Evolutionary conservation across 2,113 vertebrate genomes (phyloP), one percentile per base, ranked within the genome.

Genomic region (Aphelocoma coerulescens): DNA sequence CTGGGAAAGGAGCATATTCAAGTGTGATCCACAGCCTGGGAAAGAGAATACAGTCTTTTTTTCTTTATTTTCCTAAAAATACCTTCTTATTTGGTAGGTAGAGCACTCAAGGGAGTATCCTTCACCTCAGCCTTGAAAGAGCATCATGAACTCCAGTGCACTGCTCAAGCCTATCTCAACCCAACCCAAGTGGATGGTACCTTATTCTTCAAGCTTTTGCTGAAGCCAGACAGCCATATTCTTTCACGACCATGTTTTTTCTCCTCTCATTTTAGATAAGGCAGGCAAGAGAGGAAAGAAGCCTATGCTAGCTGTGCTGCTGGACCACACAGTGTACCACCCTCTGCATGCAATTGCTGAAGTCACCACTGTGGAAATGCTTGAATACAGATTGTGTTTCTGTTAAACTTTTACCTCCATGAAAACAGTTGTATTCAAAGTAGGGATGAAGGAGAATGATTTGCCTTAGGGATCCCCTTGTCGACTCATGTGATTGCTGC

Each of bases 331-430:
- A 30, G 9, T 17, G 21, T 28, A 59, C 23, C 28, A 57, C 35
- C 37, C 32, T 62, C 67, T 43, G 46, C 28, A 58, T 8, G 44
- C 9, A 94, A 46, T 7, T 78, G 73, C 89, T 87, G 78, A 65
- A 87, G 85, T 78, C 69, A 55, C 37, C 37, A 21, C 54, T 54
- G 41, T 7, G 75, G 41, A 90, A 93, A 85, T 2, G 1, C 48
- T 93, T 81, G 74, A 48, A 85, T 80, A 76, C 35, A 74, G 48
- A 65, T 39, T 81, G 69, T 23, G 5, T 85, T 97, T 80, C 80
- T 97, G 58, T 69, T 94, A 77, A 94, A 93, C 93, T 93, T 97
- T 96, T 80, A 92, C 90, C 93, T 96, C 88, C 67, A 65, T 85
- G 76, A 89, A 91, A 94, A 69, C 33, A 88, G n/a, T 46, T 0